Conservation (phyloP, 2,888 invertebrate species). For the Polymixis lichenea region DNA sequence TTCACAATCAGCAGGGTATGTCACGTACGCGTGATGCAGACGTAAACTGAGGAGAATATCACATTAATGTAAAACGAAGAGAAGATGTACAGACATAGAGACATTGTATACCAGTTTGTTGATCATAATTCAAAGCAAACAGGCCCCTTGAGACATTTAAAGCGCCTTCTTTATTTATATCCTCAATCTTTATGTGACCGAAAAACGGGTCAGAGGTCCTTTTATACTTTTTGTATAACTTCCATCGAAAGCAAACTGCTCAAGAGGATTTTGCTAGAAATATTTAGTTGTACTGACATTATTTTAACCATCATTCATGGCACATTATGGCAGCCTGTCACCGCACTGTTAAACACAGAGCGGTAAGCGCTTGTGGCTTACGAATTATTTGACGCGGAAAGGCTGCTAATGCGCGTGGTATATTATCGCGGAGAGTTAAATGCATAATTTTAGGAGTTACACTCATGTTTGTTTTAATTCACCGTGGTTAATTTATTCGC, state of each 20-base stretch:
- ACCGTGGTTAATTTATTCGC: constrained; percentile 2
- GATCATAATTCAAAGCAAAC: constrained; percentile 9
- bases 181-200: neutral
- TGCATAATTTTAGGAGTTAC: neutral
- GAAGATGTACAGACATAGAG: neutral
- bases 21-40: neutral
- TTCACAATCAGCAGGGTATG: neutral
- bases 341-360: neutral
- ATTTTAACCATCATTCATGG: neutral
- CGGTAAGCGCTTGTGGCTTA: constrained; percentile 5
- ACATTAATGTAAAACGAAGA: neutral
- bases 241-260: neutral
- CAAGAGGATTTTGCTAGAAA: neutral
- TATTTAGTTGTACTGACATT: constrained; percentile 2
- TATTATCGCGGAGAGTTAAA: neutral
- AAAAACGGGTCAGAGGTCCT: neutral
- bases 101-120: neutral
- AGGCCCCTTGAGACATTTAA: neutral
- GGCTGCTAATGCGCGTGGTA: neutral
- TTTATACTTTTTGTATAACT: neutral
- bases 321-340: neutral
- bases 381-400: constrained; percentile 2
- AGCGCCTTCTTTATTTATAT: neutral
- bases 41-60: constrained; percentile 5
- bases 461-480: constrained; percentile 2